Evolutionary conservation across 2,113 vertebrate genomes (phyloP).

Genomic region (Myrmecobius fasciatus): DNA sequence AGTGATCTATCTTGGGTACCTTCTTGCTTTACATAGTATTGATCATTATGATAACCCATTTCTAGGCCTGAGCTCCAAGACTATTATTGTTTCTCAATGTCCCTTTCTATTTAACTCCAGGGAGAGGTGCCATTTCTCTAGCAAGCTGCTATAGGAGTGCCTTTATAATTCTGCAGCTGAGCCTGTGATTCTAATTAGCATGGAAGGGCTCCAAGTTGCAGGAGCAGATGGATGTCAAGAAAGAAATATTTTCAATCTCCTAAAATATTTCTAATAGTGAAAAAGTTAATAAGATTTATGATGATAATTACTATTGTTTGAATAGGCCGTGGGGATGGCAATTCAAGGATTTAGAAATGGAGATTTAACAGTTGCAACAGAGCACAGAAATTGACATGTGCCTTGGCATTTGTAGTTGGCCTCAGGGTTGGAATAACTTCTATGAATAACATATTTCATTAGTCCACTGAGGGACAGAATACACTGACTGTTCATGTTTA

Average conservation of each 20-base stretch:
- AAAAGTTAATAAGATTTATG: slow-evolving; percentile 26
- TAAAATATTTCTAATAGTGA: not conserved
- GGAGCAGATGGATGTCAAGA: slow-evolving; percentile 11
- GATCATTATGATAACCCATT: not conserved
- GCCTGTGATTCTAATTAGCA: slow-evolving; percentile 10
- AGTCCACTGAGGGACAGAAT: not conserved
- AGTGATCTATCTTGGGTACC: not conserved
- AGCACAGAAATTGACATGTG: not conserved
- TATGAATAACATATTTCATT: not conserved
- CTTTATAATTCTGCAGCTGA: not conserved
- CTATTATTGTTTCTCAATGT: not conserved
- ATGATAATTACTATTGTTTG: slow-evolving; percentile 1
- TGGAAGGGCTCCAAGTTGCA: slow-evolving; percentile 1
- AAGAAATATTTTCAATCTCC: not conserved
- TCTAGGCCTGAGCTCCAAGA: no score
- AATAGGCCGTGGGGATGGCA: not conserved
- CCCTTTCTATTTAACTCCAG: not conserved
- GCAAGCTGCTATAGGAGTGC: slow-evolving; percentile 37
- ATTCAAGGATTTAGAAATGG: not conserved
- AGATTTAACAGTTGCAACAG: not conserved
- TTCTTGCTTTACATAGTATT: not conserved
- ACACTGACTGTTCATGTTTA: not conserved
- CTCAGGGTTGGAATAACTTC: not conserved
- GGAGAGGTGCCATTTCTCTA: not conserved
- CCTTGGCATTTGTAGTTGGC: not conserved